These are phyloP conservation scores for Tanytarsus gracilentus DNA, from an alignment of 2,888 invertebrate genomes.

Conservation along the genomic window DNA sequence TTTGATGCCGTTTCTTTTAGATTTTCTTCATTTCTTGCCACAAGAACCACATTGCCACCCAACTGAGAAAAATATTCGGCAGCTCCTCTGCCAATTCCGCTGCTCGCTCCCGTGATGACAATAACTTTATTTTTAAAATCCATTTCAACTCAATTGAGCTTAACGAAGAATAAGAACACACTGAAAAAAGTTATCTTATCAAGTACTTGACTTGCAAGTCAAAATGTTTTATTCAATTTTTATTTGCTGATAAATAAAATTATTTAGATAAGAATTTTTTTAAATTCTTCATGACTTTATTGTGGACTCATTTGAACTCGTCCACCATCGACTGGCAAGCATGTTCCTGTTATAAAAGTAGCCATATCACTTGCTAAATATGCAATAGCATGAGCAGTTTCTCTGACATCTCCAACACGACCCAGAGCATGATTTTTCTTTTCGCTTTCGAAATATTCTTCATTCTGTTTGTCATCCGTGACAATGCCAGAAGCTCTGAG, in stretches of 20 bases:
- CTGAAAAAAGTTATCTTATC: no score
- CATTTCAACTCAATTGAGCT: no score
- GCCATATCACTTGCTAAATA: slow-evolving; percentile 74
- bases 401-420: slow-evolving; percentile 68
- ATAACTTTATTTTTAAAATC: slow-evolving; percentile 48
- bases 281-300: no score
- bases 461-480: slow-evolving; percentile 66
- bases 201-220: no score
- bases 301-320: slow-evolving; percentile 79
- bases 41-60: slow-evolving; percentile 50
- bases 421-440: slow-evolving; percentile 84
- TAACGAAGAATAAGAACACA: no score
- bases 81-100: slow-evolving; percentile 59
- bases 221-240: no score
- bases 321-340: slow-evolving; percentile 81
- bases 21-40: slow-evolving; percentile 51
- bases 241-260: no score
- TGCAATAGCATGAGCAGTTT: slow-evolving; percentile 79
- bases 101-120: slow-evolving; percentile 53
- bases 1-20: slow-evolving; percentile 44
- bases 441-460: slow-evolving; percentile 68
- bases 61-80: slow-evolving; percentile 53
- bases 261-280: no score
- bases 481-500: slow-evolving; percentile 73
- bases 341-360: slow-evolving; percentile 79